A percentile compares a stretch with the other conserved stretches of the same genome.
These are phyloP conservation scores for Propithecus perrieri DNA, from an alignment of 2,797 vertebrate species.

Conservation along the genomic window DNA sequence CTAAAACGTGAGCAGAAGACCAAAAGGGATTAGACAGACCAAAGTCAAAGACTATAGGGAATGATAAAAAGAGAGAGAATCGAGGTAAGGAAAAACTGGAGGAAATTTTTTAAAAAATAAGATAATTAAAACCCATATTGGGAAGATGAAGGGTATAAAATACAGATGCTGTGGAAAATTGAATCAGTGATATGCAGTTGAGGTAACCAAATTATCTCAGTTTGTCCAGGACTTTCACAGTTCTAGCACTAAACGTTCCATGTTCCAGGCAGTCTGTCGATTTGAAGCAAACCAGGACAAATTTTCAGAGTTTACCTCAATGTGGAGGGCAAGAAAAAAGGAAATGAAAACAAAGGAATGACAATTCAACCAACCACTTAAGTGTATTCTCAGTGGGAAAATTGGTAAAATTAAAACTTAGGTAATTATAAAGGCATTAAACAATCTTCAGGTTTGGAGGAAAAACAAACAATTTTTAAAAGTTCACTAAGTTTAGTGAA, in stretches of 20 bases:
- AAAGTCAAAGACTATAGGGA: background rate
- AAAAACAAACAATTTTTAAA: background rate
- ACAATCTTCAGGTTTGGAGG: background rate
- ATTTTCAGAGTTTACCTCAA: background rate
- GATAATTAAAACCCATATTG: background rate
- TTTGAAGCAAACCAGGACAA: background rate
- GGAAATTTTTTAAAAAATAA: background rate
- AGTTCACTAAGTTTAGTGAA: background rate
- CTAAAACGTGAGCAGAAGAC: background rate
- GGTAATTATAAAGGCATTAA: background rate
- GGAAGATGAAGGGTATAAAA: background rate
- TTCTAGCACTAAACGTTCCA: background rate
- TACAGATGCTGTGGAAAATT: background rate
- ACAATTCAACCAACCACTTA: background rate
- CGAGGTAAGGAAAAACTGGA: background rate
- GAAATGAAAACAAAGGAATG: background rate
- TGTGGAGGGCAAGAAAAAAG: background rate
- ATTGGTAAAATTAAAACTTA: background rate
- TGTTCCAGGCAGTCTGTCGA: background rate
- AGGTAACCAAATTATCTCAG: background rate
- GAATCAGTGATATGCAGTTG: background rate
- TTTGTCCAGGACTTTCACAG: background rate
- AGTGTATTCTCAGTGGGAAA: background rate
- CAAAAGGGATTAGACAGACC: background rate
- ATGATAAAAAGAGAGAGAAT: background rate